Conservation (phyloP, 1,140 invertebrate species). For the Eueides isabella region DNA sequence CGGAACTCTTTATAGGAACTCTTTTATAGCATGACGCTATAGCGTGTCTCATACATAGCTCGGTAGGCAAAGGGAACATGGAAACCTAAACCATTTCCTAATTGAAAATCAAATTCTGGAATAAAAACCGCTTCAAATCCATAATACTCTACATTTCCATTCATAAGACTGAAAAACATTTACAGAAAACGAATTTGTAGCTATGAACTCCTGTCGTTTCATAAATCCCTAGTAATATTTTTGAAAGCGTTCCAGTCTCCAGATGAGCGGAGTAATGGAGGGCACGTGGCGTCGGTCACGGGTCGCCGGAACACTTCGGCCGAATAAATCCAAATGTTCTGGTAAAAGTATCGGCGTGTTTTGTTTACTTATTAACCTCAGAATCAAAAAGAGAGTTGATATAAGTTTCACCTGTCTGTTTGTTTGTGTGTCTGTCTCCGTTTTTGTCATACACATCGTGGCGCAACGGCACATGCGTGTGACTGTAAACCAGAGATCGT, state of each 20-base stretch:
- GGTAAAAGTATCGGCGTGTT: background rate
- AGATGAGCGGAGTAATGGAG: conserved; percentile 3
- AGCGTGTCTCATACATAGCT: no score
- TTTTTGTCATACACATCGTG: no score
- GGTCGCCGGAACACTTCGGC: background rate
- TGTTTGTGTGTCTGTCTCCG: no score
- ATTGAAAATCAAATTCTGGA: no score
- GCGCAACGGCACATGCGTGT: no score
- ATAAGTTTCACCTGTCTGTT: no score
- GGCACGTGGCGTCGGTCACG: conserved; percentile 3
- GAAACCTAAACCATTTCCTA: no score
- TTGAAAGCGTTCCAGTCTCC: background rate
- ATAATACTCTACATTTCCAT: background rate
- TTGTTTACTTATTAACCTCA: background rate
- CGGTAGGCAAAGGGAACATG: no score
- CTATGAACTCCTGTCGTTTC: background rate
- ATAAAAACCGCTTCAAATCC: background rate
- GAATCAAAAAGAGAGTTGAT: no score
- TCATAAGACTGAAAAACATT: background rate
- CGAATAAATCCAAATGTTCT: background rate
- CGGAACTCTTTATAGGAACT: no score
- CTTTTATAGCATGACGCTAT: no score
- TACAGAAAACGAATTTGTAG: background rate
- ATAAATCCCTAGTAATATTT: conserved; percentile 3
- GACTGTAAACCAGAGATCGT: no score